Evolutionary conservation across 1,140 invertebrate species (phyloP).

Genomic region (Ceratitis capitata): DNA sequence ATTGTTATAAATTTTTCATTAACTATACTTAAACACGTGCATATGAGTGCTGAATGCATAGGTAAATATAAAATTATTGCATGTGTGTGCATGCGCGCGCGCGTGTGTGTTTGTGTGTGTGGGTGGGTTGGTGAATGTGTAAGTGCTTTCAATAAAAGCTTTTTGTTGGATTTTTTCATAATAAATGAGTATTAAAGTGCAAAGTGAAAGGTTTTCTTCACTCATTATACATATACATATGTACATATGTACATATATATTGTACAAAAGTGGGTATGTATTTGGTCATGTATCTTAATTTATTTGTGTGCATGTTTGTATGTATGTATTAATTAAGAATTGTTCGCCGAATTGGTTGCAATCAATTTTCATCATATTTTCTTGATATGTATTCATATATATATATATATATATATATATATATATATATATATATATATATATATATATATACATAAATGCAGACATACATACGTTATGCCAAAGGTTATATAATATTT

Average conservation of each 20-base stretch:
- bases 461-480: background rate
- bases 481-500: background rate
- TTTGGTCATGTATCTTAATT: background rate
- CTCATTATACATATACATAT: no score
- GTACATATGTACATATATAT: background rate
- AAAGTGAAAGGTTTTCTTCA: conserved; percentile 4
- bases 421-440: no score
- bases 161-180: background rate
- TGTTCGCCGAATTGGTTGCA: background rate
- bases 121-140: background rate
- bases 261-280: background rate
- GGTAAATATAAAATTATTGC: no score
- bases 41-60: no score
- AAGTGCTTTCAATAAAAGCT: background rate
- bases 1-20: conserved; percentile 18
- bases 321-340: background rate
- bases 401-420: background rate
- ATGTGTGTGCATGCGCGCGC: background rate
- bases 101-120: background rate
- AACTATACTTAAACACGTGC: background rate
- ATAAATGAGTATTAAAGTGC: conserved; percentile 20
- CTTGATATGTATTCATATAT: background rate
- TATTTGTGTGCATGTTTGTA: background rate
- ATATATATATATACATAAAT: background rate
- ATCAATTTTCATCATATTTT: conserved; percentile 18